Evolutionary conservation across 2,888 invertebrate species (phyloP).

Genomic region (Tineola bisselliella): DNA sequence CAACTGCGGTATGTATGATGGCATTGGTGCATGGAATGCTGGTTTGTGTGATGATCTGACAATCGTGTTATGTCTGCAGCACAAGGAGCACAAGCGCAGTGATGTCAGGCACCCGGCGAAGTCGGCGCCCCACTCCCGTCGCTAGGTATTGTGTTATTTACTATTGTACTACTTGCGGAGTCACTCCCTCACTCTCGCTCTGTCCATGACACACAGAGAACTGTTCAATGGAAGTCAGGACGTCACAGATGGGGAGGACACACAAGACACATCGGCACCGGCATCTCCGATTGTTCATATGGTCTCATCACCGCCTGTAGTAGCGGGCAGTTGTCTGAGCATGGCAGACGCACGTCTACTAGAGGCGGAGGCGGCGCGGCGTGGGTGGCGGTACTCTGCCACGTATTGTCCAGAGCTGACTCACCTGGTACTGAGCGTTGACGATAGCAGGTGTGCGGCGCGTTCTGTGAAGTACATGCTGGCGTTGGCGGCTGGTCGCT

Average conservation of each 20-base stretch:
- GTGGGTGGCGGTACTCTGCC: constrained; percentile 38
- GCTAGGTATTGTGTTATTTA: not conserved
- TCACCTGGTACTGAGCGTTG: constrained; percentile 53
- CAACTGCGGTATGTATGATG: not conserved
- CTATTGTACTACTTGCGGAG: too few relatives aligned
- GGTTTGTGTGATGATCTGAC: too few relatives aligned
- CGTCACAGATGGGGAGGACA: not conserved
- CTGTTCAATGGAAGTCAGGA: too few relatives aligned
- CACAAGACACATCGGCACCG: too few relatives aligned
- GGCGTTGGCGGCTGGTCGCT: constrained; percentile 66
- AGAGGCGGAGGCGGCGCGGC: not conserved
- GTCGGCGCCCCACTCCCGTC: not conserved
- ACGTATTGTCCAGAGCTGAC: constrained; percentile 44
- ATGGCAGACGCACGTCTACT: not conserved
- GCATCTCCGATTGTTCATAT: too few relatives aligned
- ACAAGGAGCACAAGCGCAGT: not conserved
- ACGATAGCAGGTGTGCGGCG: constrained; percentile 47
- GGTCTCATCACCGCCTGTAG: not conserved
- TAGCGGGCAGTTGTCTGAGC: not conserved
- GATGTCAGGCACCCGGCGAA: not conserved
- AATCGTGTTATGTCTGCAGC: too few relatives aligned
- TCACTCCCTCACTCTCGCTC: too few relatives aligned
- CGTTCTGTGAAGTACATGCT: constrained; percentile 68
- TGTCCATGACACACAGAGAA: too few relatives aligned
- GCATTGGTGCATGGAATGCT: too few relatives aligned